phyloP scores from a whole-genome alignment of 2,888 invertebrate genomes.

The Euproctis similis region DNA sequence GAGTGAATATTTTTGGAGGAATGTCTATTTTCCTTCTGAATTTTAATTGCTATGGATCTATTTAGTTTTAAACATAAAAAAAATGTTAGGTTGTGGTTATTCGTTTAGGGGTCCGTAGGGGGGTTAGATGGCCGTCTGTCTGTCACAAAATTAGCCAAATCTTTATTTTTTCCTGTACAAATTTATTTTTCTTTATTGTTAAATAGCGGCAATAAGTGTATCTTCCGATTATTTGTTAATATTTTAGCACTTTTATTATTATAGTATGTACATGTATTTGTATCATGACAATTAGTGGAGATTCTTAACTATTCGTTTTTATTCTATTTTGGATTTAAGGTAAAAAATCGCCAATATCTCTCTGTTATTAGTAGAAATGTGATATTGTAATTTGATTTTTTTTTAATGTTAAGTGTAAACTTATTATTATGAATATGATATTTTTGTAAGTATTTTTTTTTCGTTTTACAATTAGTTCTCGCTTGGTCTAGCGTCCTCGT shows the following conservation, averaged over 20 bases:
- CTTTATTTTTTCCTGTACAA: constrained; percentile 62
- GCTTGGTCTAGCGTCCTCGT: constrained; percentile 67
- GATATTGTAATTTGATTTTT: constrained; percentile 75
- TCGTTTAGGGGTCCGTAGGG: constrained; percentile 28
- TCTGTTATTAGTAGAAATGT: constrained; percentile 77
- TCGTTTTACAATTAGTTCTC: constrained; percentile 61
- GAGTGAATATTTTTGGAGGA: constrained; percentile 56
- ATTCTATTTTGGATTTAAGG: constrained; percentile 46
- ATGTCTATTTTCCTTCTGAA: constrained; percentile 46
- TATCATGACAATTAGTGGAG: constrained; percentile 58
- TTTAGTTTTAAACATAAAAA: constrained; percentile 33
- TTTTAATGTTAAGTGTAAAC: constrained; percentile 63
- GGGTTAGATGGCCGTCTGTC: constrained; percentile 30
- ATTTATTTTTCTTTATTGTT: constrained; percentile 41
- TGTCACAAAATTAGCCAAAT: constrained; percentile 69
- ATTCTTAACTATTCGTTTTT: constrained; percentile 47
- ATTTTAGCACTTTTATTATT: constrained; percentile 46
- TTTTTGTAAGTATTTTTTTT: constrained; percentile 71
- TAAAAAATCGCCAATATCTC: constrained; percentile 66
- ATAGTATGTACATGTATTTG: constrained; percentile 39
- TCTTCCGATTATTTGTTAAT: constrained; percentile 67
- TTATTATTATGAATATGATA: constrained; percentile 65
- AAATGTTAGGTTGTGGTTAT: constrained; percentile 68
- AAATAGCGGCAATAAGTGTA: constrained; percentile 59
- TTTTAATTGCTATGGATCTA: constrained; percentile 46